phyloP scores from a whole-genome alignment of 2,888 invertebrate genomes.

The Buathra laborator region DNA sequence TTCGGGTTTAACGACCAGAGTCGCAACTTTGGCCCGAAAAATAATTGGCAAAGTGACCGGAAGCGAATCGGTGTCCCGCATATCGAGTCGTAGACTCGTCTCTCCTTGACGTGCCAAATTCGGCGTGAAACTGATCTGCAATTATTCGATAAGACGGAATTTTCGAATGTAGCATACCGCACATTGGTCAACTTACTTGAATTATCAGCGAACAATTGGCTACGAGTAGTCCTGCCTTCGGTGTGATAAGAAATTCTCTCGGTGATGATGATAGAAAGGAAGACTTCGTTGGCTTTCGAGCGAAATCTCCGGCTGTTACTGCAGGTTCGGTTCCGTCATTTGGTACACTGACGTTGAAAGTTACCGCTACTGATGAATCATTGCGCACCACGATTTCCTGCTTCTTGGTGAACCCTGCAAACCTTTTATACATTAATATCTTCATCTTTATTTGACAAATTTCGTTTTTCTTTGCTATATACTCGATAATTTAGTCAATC shows the following conservation, averaged over 20 bases:
- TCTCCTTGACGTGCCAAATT: constrained; percentile 86
- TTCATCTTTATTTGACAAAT: not conserved
- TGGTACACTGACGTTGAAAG: constrained; percentile 85
- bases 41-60: constrained; percentile 86
- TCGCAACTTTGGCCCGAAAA: constrained; percentile 86
- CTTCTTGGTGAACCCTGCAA: constrained; percentile 86
- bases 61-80: constrained; percentile 87
- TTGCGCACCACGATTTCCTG: constrained; percentile 86
- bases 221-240: constrained; percentile 85
- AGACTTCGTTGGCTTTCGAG: constrained; percentile 84
- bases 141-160: not conserved
- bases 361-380: constrained; percentile 87
- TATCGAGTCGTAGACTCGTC: constrained; percentile 86
- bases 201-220: constrained; percentile 85
- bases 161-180: not conserved
- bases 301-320: constrained; percentile 86
- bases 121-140: constrained; percentile 87
- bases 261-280: constrained; percentile 86
- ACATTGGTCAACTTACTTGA: constrained; percentile 81
- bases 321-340: constrained; percentile 87
- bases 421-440: constrained; percentile 52
- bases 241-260: constrained; percentile 87
- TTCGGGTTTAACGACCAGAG: constrained; percentile 85
- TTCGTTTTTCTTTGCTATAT: too few relatives aligned
- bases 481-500: too few relatives aligned